Percentiles rank a stretch among this genome's conserved stretches.
Evolutionary conservation across 2,113 vertebrate species (phyloP).

Genomic region (Notothenia coriiceps): DNA sequence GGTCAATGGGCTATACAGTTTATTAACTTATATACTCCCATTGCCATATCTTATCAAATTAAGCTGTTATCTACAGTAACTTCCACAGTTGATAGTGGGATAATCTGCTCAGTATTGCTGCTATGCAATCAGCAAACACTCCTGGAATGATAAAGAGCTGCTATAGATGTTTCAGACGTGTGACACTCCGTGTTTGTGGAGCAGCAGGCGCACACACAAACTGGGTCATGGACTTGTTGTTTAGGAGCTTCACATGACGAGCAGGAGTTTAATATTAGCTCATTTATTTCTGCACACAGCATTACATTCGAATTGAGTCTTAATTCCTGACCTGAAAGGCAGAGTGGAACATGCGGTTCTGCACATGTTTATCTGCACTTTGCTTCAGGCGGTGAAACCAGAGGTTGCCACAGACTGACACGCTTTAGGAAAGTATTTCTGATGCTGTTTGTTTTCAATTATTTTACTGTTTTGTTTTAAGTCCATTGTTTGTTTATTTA

Average conservation of each 20-base stretch:
- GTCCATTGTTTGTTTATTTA: too few relatives aligned
- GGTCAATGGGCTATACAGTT: not conserved
- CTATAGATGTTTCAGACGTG: constrained; percentile 15
- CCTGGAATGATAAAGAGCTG: constrained; percentile 11
- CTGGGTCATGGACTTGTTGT: constrained; percentile 20
- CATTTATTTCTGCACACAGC: not conserved
- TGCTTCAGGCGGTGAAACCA: constrained; percentile 34
- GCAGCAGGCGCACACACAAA: not conserved
- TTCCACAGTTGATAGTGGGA: constrained; percentile 3
- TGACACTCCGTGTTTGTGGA: not conserved
- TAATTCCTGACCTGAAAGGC: constrained; percentile 12
- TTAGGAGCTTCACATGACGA: constrained; percentile 23
- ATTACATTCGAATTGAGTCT: constrained; percentile 7
- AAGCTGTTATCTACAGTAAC: constrained; percentile 21
- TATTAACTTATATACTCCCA: not conserved
- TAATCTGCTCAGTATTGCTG: constrained; percentile 18
- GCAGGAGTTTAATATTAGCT: constrained; percentile 19
- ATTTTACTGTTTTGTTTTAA: too few relatives aligned
- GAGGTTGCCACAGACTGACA: constrained; percentile 4
- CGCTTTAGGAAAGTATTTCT: not conserved
- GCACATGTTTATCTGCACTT: constrained; percentile 35
- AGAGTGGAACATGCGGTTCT: not conserved
- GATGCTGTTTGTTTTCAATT: too few relatives aligned
- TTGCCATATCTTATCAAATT: constrained; percentile 31
- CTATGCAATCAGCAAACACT: constrained; percentile 40